Conservation (phyloP, 2,113 vertebrate species). For the Polyodon spathula region DNA sequence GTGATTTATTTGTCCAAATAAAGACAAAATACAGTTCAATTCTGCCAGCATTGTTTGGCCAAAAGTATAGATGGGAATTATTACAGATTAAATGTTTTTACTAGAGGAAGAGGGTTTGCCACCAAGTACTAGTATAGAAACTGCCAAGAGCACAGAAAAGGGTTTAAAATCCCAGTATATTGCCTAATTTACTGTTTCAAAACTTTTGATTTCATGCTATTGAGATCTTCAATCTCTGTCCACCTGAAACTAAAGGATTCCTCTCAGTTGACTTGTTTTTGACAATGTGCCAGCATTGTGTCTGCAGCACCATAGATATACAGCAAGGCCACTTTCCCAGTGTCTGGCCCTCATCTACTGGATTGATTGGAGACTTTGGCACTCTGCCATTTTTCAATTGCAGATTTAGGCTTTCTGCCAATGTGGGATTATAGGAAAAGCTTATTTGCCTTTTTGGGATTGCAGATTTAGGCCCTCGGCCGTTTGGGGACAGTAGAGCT, state of each 20-base stretch:
- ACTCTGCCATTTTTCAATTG: slow-evolving; percentile 34
- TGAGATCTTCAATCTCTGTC: slow-evolving; percentile 2
- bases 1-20: no score
- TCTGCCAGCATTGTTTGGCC: no score
- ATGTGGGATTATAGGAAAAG: slow-evolving; percentile 42
- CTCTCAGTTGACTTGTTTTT: slow-evolving; percentile 38
- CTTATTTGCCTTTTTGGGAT: slow-evolving; percentile 19
- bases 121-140: no score
- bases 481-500: background rate
- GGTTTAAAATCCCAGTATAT: no score
- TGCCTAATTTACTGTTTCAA: background rate
- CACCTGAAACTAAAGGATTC: slow-evolving; percentile 35
- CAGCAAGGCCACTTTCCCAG: slow-evolving; percentile 33
- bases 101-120: no score
- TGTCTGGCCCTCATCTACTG: slow-evolving; percentile 34
- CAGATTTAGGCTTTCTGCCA: slow-evolving; percentile 38
- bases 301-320: slow-evolving; percentile 41
- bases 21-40: background rate
- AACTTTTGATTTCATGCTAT: background rate
- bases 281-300: slow-evolving; percentile 63
- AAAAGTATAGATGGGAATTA: no score
- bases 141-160: no score
- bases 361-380: slow-evolving; percentile 30
- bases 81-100: no score
- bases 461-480: slow-evolving; percentile 1